Percentiles rank a stretch among this genome's conserved stretches.
Conservation (phyloP, 1,140 invertebrate species). For the Drosophila ironensis region DNA sequence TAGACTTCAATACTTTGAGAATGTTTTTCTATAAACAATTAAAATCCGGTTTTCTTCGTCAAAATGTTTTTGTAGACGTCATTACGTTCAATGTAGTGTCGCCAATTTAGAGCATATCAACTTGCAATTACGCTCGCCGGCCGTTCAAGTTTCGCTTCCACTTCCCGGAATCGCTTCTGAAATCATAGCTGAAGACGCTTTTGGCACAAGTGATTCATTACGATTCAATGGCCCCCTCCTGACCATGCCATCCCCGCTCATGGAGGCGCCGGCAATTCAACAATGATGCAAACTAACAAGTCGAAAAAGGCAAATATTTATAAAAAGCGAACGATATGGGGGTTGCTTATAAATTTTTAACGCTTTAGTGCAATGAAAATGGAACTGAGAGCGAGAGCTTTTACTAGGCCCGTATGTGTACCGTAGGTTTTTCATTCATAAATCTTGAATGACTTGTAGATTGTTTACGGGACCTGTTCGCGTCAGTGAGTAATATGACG, state of each 20-base stretch:
- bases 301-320: too few species aligned
- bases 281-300: constrained; percentile 17
- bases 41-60: too few species aligned
- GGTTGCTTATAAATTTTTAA: too few species aligned
- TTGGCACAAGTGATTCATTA: constrained; percentile 64
- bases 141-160: constrained; percentile 49
- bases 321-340: neutral
- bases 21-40: too few species aligned
- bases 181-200: constrained; percentile 62
- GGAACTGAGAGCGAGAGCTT: constrained; percentile 10
- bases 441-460: neutral
- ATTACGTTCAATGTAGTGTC: too few species aligned
- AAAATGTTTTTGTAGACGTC: neutral
- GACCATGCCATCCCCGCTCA: neutral
- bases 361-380: too few species aligned
- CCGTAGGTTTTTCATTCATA: constrained; percentile 26
- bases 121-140: constrained; percentile 49
- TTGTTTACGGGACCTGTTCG: neutral
- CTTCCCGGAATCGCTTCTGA: constrained; percentile 67
- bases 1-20: too few species aligned
- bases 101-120: constrained; percentile 15
- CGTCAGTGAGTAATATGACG: constrained; percentile 15
- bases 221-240: constrained; percentile 4
- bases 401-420: constrained; percentile 23
- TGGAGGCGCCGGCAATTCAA: constrained; percentile 22